These are phyloP conservation scores for Malacosoma neustria DNA, from an alignment of 2,888 invertebrate genomes.

Conservation along the genomic window DNA sequence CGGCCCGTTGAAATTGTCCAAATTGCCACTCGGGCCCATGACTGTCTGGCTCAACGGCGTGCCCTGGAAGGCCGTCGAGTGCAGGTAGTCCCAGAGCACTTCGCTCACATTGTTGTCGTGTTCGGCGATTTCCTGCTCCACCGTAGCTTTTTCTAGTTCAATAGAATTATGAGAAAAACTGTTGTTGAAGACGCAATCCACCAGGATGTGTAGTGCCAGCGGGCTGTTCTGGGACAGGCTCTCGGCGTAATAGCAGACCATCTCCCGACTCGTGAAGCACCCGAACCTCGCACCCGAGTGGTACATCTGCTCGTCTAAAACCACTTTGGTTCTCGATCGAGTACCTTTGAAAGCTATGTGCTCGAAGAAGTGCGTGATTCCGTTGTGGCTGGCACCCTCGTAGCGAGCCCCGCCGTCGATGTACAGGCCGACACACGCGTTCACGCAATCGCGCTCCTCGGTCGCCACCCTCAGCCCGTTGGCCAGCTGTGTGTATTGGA, in stretches of 20 bases:
- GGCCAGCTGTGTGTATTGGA: slow-evolving; percentile 81
- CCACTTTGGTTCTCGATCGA: slow-evolving; percentile 84
- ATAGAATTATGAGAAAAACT: slow-evolving; percentile 49
- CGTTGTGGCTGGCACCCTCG: slow-evolving; percentile 39
- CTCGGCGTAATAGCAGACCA: slow-evolving; percentile 96
- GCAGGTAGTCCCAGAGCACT: slow-evolving; percentile 52
- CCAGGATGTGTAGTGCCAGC: slow-evolving; percentile 90
- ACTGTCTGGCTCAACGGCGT: slow-evolving; percentile 49
- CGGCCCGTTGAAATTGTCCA: slow-evolving; percentile 68
- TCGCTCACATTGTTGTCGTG: slow-evolving; percentile 36
- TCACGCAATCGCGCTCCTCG: slow-evolving; percentile 88
- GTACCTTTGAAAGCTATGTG: slow-evolving; percentile 74
- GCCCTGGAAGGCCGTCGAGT: slow-evolving; percentile 57
- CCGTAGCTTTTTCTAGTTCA: slow-evolving; percentile 36
- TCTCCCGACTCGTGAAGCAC: slow-evolving; percentile 96
- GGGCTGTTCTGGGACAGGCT: slow-evolving; percentile 91
- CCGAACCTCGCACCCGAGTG: slow-evolving; percentile 96
- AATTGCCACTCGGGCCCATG: slow-evolving; percentile 82
- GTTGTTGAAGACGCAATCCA: slow-evolving; percentile 94
- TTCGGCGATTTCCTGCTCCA: slow-evolving; percentile 45
- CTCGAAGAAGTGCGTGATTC: slow-evolving; percentile 54
- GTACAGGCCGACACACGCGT: slow-evolving; percentile 39
- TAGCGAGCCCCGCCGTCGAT: slow-evolving; percentile 48
- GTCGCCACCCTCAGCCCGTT: slow-evolving; percentile 94
- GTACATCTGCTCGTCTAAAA: slow-evolving; percentile 92